Percentiles rank a stretch among this genome's conserved stretches.
These are phyloP conservation scores for Periophthalmodon schlosseri DNA, from an alignment of 2,113 vertebrate species.

Conservation along the genomic window DNA sequence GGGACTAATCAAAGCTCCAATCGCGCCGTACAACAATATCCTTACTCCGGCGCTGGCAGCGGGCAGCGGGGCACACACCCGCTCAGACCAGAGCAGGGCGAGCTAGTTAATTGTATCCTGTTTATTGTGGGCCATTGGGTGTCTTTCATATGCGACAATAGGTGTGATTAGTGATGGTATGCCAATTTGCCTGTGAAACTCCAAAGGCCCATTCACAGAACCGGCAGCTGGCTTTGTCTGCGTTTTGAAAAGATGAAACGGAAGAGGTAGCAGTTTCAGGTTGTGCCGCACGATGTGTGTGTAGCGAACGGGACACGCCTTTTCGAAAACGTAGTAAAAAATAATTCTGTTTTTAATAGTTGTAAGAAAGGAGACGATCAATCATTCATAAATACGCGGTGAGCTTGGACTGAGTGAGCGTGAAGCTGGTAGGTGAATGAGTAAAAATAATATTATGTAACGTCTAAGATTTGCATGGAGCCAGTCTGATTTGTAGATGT, in stretches of 20 bases:
- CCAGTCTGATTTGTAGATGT: background rate
- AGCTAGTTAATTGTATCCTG: slow-evolving; percentile 47
- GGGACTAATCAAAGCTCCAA: slow-evolving; percentile 63
- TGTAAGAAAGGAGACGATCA: background rate
- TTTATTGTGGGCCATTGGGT: slow-evolving; percentile 36
- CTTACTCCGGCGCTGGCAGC: slow-evolving; percentile 25
- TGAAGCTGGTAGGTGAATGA: background rate
- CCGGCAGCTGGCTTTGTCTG: slow-evolving; percentile 26
- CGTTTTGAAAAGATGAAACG: slow-evolving; percentile 12
- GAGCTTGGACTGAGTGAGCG: background rate
- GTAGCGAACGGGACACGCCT: background rate
- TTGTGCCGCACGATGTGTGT: slow-evolving; percentile 10
- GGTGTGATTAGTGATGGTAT: slow-evolving; percentile 41
- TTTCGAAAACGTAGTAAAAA: background rate
- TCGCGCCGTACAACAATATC: slow-evolving; percentile 58
- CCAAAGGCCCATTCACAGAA: slow-evolving; percentile 8
- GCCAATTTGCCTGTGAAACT: slow-evolving; percentile 41
- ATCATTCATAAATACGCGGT: background rate
- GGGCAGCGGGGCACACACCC: slow-evolving; percentile 25
- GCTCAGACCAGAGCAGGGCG: slow-evolving; percentile 37
- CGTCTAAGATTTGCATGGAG: background rate
- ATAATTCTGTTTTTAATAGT: background rate
- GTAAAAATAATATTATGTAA: background rate
- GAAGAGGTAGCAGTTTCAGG: background rate
- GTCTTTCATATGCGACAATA: slow-evolving; percentile 54